A percentile compares a stretch with the other conserved stretches of the same genome.
These are phyloP conservation scores for Buathra laborator DNA, from an alignment of 2,888 invertebrate genomes.

Conservation along the genomic window DNA sequence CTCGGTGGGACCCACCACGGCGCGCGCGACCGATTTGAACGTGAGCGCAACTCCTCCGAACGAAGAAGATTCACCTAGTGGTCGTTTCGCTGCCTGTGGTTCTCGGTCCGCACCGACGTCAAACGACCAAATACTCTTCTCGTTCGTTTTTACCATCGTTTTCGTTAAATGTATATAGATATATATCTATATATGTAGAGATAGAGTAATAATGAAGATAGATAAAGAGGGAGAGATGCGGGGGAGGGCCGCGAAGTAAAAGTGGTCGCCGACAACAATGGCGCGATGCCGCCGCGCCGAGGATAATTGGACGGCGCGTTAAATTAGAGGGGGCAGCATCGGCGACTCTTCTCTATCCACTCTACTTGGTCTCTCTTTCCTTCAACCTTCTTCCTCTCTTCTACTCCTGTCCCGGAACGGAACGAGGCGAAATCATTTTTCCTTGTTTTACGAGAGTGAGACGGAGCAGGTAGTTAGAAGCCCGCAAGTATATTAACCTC, in stretches of 20 bases:
- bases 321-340: constrained; percentile 81
- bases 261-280: constrained; percentile 70
- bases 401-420: constrained; percentile 55
- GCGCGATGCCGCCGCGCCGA: constrained; percentile 74
- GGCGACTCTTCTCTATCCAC: constrained; percentile 72
- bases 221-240: constrained; percentile 23
- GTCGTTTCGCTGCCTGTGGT: constrained; percentile 13
- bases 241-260: constrained; percentile 70
- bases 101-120: constrained; percentile 38
- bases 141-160: constrained; percentile 14
- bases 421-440: constrained; percentile 80
- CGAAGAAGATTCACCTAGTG: constrained; percentile 23
- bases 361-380: constrained; percentile 25
- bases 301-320: constrained; percentile 82
- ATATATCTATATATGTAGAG: constrained; percentile 11
- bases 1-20: constrained; percentile 63
- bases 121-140: constrained; percentile 59
- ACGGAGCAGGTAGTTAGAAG: constrained; percentile 61
- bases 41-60: constrained; percentile 3
- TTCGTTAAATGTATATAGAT: constrained; percentile 27
- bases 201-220: constrained; percentile 25
- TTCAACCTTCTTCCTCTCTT: not conserved
- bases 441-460: constrained; percentile 78
- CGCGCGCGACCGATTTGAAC: constrained; percentile 27
- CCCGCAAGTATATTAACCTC: constrained; percentile 62